Conservation (phyloP, 2,888 invertebrate species). For the Myopa testacea region DNA sequence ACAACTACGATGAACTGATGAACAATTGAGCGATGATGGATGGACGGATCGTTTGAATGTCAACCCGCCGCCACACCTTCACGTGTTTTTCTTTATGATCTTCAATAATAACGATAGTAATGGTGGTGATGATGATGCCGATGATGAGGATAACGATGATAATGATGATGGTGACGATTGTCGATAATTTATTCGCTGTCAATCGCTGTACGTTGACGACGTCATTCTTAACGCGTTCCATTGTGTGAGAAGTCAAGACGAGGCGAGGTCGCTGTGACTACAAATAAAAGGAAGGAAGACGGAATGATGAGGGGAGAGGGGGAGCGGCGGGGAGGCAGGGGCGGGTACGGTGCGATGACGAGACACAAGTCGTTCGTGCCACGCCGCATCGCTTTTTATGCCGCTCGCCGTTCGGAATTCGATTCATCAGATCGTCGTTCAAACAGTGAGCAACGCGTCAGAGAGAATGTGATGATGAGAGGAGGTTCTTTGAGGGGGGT, state of each 20-base stretch:
- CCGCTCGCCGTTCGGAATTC: neutral
- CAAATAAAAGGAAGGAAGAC: neutral
- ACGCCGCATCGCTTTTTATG: no score
- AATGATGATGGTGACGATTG: neutral
- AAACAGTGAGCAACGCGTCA: no score
- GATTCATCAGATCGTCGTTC: neutral
- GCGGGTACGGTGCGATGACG: neutral
- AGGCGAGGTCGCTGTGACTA: neutral
- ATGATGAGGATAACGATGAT: neutral
- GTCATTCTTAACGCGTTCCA: constrained; percentile 20
- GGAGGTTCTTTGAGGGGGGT: neutral
- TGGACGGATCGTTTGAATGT: neutral
- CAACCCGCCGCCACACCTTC: neutral
- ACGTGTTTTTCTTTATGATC: neutral
- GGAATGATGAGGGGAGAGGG: neutral
- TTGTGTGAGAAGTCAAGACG: neutral
- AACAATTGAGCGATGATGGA: no score
- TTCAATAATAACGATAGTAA: neutral
- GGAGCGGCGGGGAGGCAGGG: neutral
- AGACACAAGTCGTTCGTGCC: no score
- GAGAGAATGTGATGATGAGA: neutral
- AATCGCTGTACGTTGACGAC: constrained; percentile 7
- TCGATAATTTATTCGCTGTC: constrained; percentile 15
- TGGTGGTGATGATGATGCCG: neutral
- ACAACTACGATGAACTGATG: no score